These are phyloP conservation scores for Ophion ventricosus DNA, from an alignment of 2,888 invertebrate species.

Conservation along the genomic window DNA sequence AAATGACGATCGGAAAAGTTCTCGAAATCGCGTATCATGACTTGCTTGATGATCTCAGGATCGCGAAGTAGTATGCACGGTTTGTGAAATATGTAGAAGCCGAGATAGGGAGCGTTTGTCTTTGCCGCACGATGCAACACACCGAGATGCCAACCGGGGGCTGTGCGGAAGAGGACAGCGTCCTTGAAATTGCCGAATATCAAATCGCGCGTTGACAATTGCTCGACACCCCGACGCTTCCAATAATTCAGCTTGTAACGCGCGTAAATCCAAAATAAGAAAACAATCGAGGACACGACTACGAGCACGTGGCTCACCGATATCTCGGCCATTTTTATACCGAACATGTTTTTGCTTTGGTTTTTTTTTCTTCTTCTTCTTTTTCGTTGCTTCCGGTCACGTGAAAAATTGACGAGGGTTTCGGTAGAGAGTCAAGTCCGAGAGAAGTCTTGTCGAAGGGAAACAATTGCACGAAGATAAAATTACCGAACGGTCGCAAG, in stretches of 20 bases:
- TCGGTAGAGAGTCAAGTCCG: background rate
- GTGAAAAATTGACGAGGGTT: background rate
- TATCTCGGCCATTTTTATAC: conserved; percentile 17
- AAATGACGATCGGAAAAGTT: conserved; percentile 84
- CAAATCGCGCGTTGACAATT: conserved; percentile 68
- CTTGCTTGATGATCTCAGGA: conserved; percentile 83
- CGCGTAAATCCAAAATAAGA: conserved; percentile 66
- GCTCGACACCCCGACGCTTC: conserved; percentile 76
- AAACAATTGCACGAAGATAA: too few species aligned
- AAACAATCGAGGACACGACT: conserved; percentile 35
- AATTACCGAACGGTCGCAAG: too few species aligned
- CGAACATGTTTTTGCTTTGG: too few species aligned
- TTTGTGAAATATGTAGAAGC: conserved; percentile 84
- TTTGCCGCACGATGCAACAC: conserved; percentile 72
- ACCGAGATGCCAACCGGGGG: conserved; percentile 77
- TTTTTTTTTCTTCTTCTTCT: too few species aligned
- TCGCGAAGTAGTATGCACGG: conserved; percentile 83
- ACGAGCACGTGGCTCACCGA: conserved; percentile 57
- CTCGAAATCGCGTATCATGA: conserved; percentile 84
- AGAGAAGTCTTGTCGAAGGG: too few species aligned
- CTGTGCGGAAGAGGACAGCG: conserved; percentile 75
- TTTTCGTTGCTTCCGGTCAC: background rate
- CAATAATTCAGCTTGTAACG: conserved; percentile 78
- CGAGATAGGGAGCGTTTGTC: conserved; percentile 79
- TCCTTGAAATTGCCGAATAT: conserved; percentile 79